Base-by-base conservation (phyloP, 2,113 vertebrate genomes). In the Indicator maculatus region DNA sequence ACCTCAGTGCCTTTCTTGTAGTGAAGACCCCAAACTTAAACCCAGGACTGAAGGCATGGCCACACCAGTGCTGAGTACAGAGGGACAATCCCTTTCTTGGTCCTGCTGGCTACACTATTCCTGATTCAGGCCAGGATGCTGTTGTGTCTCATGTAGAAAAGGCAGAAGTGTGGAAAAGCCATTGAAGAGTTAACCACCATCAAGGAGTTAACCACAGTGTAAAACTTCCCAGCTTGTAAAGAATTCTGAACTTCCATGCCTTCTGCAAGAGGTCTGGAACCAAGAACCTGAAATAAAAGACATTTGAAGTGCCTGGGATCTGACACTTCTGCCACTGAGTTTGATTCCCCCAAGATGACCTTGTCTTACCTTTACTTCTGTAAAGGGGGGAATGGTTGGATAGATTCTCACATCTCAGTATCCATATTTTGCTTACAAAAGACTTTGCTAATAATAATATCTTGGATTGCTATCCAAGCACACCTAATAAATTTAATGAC, bases 401-500 rank as follows among this genome's bases (percentile, higher is more conserved):
- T 74, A 41, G 38, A 50, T 94, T 44, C 72, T 82, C 80, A n/a
- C 20, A 75, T 58, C 52, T 59, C 12, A 30, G 44, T 71, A 77
- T 55, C 61, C 13, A 86, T 82, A 63, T 83, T 91, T 94, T 93
- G 55, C 59, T 94, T 93, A 80, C 18, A 72, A 41, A 78, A 36
- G 64, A 70, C 53, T 95, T 96, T 28, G 33, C 36, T 45, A 93
- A 33, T 41, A 94, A 77, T 73, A 95, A 93, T 66, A 90, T 12
- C 58, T 93, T 52, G 75, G 50, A 85, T 77, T 82, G 41, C 33
- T 93, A 73, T 90, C 53, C 70, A 82, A 91, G 33, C n/a, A 70
- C 41, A 94, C 36, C 56, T 84, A 88, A 95, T 93, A 91, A 79
- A 44, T 94, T 96, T 95, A 97, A 97, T 96, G 91, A 98, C 95